Percentiles rank a stretch among this genome's conserved stretches.
phyloP scores from a whole-genome alignment of 2,113 vertebrate species.

The Tupaia chinensis region DNA sequence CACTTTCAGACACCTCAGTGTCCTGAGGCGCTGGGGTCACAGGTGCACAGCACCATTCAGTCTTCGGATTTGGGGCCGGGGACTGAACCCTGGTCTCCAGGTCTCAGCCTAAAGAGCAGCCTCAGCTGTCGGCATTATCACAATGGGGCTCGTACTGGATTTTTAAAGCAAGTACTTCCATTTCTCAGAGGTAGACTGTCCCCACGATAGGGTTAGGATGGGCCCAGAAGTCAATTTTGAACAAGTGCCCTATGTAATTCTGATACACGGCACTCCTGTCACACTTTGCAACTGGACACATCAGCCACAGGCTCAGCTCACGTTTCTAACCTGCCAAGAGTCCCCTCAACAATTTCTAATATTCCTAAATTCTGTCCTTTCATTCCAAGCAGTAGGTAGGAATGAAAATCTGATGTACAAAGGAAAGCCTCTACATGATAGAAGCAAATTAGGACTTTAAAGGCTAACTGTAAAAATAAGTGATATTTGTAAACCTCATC shows the following conservation, averaged over 20 bases:
- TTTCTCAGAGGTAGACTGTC: too few relatives aligned
- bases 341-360: neutral
- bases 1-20: too few relatives aligned
- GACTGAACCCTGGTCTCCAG: too few relatives aligned
- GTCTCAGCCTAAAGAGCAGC: too few relatives aligned
- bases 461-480: neutral
- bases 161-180: neutral
- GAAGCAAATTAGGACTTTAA: neutral
- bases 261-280: too few relatives aligned
- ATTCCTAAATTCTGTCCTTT: neutral
- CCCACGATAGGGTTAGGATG: too few relatives aligned
- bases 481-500: neutral
- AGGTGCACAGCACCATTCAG: too few relatives aligned
- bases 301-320: neutral
- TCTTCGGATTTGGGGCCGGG: too few relatives aligned
- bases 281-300: too few relatives aligned
- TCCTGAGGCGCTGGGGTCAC: too few relatives aligned
- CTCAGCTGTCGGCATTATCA: too few relatives aligned
- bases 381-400: neutral
- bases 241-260: neutral
- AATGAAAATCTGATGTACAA: neutral
- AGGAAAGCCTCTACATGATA: neutral
- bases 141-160: neutral
- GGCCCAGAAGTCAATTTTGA: neutral
- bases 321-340: neutral